These are phyloP conservation scores for Macroramphosus scolopax DNA, from an alignment of 2,797 vertebrate genomes.

Conservation along the genomic window DNA sequence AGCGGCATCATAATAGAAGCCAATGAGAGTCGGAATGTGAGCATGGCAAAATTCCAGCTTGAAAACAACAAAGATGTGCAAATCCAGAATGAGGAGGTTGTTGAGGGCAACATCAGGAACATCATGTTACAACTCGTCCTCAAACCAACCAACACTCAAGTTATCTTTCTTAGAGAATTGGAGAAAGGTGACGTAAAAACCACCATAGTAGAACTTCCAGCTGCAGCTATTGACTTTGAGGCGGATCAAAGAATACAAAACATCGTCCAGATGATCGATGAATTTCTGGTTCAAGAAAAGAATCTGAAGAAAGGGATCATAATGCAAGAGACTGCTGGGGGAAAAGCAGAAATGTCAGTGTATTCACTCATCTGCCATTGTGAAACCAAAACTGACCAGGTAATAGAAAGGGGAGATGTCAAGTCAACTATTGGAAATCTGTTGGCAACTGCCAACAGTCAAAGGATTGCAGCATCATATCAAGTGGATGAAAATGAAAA, in stretches of 20 bases:
- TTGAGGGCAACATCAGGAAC: constrained; percentile 85
- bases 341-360: constrained; percentile 82
- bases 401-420: constrained; percentile 81
- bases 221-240: constrained; percentile 51
- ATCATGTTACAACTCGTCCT: constrained; percentile 86
- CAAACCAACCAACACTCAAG: constrained; percentile 80
- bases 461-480: constrained; percentile 62
- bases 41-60: constrained; percentile 86
- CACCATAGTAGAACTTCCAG: constrained; percentile 78
- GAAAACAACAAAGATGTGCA: constrained; percentile 65
- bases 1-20: constrained; percentile 89
- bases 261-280: constrained; percentile 75
- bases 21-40: constrained; percentile 79
- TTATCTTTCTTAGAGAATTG: constrained; percentile 82
- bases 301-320: constrained; percentile 86
- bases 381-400: constrained; percentile 57
- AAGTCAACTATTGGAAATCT: constrained; percentile 87
- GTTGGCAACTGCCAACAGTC: constrained; percentile 77
- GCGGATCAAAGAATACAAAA: constrained; percentile 75
- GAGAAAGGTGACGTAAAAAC: constrained; percentile 76
- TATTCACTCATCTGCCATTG: constrained; percentile 80
- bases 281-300: constrained; percentile 73
- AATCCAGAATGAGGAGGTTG: constrained; percentile 85
- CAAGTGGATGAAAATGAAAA: constrained; percentile 83
- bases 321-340: constrained; percentile 86